Evolutionary conservation across 2,888 invertebrate genomes (phyloP).

Genomic region (Orthonychiurus folsomi): DNA sequence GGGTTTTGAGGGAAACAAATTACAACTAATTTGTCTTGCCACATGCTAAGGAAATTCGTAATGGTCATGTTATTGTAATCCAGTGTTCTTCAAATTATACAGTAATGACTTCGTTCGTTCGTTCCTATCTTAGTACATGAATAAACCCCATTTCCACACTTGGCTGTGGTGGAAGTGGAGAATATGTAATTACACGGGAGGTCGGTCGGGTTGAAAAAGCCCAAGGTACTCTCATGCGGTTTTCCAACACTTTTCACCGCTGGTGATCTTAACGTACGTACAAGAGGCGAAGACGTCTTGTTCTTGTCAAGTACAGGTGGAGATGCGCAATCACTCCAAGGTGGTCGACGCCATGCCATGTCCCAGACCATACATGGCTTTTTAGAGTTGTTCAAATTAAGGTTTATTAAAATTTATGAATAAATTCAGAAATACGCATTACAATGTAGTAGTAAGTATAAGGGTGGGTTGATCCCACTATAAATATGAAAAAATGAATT

Average conservation of each 20-base stretch:
- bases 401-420: background rate
- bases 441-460: too few relatives aligned
- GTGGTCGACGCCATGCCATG: background rate
- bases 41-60: background rate
- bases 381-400: background rate
- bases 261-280: background rate
- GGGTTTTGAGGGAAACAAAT: too few relatives aligned
- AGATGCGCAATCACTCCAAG: background rate
- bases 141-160: background rate
- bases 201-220: too few relatives aligned
- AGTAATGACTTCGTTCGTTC: background rate
- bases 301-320: too few relatives aligned
- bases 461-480: too few relatives aligned
- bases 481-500: too few relatives aligned
- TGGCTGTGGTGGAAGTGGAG: too few relatives aligned
- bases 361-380: too few relatives aligned
- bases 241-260: too few relatives aligned
- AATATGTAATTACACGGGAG: background rate
- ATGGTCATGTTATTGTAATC: background rate
- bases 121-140: too few relatives aligned
- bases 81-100: background rate
- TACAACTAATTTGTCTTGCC: background rate
- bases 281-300: background rate
- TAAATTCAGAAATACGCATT: too few relatives aligned
- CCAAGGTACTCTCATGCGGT: background rate